These are phyloP conservation scores for Gasterosteus nipponicus DNA, from an alignment of 2,113 vertebrate genomes.

Conservation along the genomic window DNA sequence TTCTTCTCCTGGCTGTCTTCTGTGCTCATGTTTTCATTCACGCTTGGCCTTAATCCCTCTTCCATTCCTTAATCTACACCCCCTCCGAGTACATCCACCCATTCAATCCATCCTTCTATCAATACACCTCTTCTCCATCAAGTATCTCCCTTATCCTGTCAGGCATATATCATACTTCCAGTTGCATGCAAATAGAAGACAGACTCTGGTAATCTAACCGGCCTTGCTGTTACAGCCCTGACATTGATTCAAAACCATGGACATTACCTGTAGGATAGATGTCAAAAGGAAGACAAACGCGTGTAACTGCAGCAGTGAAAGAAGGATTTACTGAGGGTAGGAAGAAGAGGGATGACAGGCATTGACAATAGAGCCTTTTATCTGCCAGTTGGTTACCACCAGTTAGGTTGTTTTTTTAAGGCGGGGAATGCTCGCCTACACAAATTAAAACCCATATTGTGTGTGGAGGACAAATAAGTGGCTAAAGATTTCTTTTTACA, in stretches of 20 bases:
- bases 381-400: slow-evolving; percentile 33
- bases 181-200: slow-evolving; percentile 9
- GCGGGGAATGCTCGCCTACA: neutral
- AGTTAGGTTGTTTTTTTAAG: slow-evolving; percentile 29
- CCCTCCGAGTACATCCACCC: slow-evolving; percentile 24
- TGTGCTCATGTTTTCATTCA: slow-evolving; percentile 32
- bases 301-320: neutral
- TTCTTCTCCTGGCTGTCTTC: slow-evolving; percentile 11
- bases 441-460: slow-evolving; percentile 38
- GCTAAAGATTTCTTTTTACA: slow-evolving; percentile 34
- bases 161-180: slow-evolving; percentile 16
- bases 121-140: slow-evolving; percentile 4
- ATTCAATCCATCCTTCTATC: slow-evolving; percentile 5
- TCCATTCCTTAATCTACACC: slow-evolving; percentile 2
- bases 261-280: slow-evolving; percentile 16
- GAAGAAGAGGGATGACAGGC: slow-evolving; percentile 8
- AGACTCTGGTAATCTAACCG: slow-evolving; percentile 18
- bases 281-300: slow-evolving; percentile 25
- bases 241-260: slow-evolving; percentile 38
- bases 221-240: slow-evolving; percentile 19
- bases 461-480: slow-evolving; percentile 32
- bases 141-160: slow-evolving; percentile 10
- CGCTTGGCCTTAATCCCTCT: slow-evolving; percentile 22
- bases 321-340: slow-evolving; percentile 1
- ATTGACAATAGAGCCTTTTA: slow-evolving; percentile 27